These are phyloP conservation scores for Cremastinae sp. DNA, from an alignment of 2,888 invertebrate species.

Conservation along the genomic window DNA sequence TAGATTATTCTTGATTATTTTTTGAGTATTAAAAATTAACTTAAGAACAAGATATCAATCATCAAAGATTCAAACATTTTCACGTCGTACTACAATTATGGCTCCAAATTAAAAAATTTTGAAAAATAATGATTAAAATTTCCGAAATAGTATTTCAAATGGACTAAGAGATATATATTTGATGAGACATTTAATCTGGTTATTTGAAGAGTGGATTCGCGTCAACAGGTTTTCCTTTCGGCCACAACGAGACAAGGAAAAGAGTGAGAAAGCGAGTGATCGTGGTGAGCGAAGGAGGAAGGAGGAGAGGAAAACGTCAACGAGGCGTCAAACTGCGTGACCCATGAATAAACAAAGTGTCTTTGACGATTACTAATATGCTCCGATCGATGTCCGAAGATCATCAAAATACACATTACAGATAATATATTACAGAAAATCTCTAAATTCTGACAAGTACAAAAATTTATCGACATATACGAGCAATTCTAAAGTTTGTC, in stretches of 20 bases:
- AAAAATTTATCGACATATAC: no score
- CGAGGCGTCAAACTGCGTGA: constrained; percentile 40
- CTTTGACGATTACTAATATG: constrained; percentile 26
- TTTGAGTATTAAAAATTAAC: no score
- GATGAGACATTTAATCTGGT: constrained; percentile 3
- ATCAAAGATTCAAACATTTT: no score
- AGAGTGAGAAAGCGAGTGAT: background rate
- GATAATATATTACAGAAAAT: background rate
- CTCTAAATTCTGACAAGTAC: background rate
- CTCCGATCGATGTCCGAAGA: constrained; percentile 38
- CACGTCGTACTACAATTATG: no score
- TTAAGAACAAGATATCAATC: no score
- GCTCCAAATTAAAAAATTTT: no score
- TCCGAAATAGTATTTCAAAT: no score
- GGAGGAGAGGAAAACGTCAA: constrained; percentile 27
- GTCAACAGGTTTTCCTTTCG: constrained; percentile 47
- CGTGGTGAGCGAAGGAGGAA: constrained; percentile 2
- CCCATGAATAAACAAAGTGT: constrained; percentile 51
- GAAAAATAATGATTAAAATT: no score
- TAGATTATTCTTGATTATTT: no score
- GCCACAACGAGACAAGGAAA: constrained; percentile 17
- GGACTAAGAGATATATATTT: background rate
- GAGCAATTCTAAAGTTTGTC: no score
- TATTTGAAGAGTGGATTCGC: background rate
- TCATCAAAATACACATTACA: background rate